phyloP scores from a whole-genome alignment of 2,888 invertebrate species.

The Conus canariensis region DNA sequence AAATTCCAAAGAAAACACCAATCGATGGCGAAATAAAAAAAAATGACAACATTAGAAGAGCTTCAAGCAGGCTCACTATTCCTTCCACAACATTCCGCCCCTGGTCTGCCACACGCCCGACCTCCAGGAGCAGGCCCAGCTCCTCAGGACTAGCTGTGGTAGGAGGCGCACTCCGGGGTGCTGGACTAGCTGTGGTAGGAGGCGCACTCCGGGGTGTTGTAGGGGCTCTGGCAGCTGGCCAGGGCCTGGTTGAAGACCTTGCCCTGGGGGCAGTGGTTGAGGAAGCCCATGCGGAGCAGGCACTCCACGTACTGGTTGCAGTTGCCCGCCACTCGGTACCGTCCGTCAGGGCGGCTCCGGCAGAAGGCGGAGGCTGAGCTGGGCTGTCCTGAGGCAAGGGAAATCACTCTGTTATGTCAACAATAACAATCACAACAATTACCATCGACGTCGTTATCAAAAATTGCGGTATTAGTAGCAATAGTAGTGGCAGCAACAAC shows the following conservation, averaged over 20 bases:
- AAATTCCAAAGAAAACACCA: too few species aligned
- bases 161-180: constrained; percentile 36
- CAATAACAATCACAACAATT: too few species aligned
- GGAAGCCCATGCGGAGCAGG: neutral
- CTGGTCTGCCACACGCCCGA: too few species aligned
- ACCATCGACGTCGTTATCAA: too few species aligned
- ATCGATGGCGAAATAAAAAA: too few species aligned
- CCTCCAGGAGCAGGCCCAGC: too few species aligned
- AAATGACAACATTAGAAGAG: too few species aligned
- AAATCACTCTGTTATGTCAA: neutral
- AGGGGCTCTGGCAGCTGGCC: constrained; percentile 27
- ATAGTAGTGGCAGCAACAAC: too few species aligned
- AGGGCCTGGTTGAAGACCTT: constrained; percentile 30
- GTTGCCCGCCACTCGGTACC: constrained; percentile 29
- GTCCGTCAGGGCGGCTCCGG: neutral
- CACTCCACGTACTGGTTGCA: constrained; percentile 41
- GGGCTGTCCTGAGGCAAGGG: neutral
- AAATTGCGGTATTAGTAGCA: too few species aligned
- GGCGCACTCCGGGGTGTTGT: constrained; percentile 36
- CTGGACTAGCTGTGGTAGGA: neutral
- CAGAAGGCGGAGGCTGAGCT: constrained; percentile 7
- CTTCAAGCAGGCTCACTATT: too few species aligned
- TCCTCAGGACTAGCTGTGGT: neutral
- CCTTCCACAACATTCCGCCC: too few species aligned
- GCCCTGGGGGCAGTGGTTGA: constrained; percentile 26